Evolutionary conservation across 2,888 invertebrate species (phyloP).

Genomic region (Hydriomena furcata): DNA sequence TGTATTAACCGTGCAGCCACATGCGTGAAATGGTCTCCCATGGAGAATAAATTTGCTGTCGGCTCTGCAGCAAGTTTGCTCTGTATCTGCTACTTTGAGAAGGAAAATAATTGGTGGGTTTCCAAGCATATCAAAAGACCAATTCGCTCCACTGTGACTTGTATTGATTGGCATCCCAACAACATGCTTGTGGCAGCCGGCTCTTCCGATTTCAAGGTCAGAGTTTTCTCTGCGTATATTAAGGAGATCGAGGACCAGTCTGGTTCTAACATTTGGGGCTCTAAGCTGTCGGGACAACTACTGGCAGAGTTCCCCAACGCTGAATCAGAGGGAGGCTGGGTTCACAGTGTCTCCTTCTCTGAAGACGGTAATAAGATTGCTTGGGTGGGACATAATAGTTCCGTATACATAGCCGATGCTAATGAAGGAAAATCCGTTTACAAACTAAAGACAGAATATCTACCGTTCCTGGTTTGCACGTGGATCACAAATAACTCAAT

Average conservation of each 20-base stretch:
- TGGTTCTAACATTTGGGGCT: slow-evolving; percentile 95
- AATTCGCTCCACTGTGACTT: slow-evolving; percentile 97
- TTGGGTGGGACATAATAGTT: slow-evolving; percentile 99
- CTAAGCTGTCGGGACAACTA: slow-evolving; percentile 92
- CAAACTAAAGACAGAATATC: slow-evolving; percentile 92
- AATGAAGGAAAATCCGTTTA: slow-evolving; percentile 86
- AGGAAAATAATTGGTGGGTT: slow-evolving; percentile 99
- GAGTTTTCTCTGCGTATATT: slow-evolving; percentile 98
- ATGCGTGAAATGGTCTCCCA: slow-evolving; percentile 99
- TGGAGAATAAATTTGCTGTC: slow-evolving; percentile 99
- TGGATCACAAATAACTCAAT: slow-evolving; percentile 95
- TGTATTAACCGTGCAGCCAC: slow-evolving; percentile 99
- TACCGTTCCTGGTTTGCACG: slow-evolving; percentile 96
- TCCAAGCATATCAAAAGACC: slow-evolving; percentile 99
- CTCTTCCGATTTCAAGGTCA: slow-evolving; percentile 97
- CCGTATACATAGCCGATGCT: slow-evolving; percentile 96
- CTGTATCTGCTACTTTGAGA: slow-evolving; percentile 98
- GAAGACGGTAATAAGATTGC: slow-evolving; percentile 97
- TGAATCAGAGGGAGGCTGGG: slow-evolving; percentile 95
- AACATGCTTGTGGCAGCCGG: slow-evolving; percentile 97
- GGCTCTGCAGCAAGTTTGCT: slow-evolving; percentile 98
- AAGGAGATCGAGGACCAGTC: slow-evolving; percentile 98
- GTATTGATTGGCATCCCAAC: slow-evolving; percentile 99
- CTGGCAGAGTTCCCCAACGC: slow-evolving; percentile 97
- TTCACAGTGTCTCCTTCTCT: slow-evolving; percentile 97